Percentiles rank a stretch among this genome's conserved stretches.
Evolutionary conservation across 2,113 vertebrate species (phyloP).

Genomic region (Albula glossodonta): DNA sequence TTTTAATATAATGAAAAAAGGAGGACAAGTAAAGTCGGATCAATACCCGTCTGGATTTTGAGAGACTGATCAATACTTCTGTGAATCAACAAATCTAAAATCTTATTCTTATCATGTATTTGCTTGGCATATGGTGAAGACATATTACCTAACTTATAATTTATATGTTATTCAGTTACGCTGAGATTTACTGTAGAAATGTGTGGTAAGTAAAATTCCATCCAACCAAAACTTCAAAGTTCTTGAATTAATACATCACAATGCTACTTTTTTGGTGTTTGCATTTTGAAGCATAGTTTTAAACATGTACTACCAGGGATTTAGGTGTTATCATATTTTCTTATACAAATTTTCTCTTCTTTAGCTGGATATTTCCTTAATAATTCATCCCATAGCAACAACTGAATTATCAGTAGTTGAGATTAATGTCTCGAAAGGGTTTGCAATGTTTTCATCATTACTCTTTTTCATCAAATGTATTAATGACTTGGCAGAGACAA

Average conservation of each 20-base stretch:
- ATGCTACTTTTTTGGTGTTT: not conserved
- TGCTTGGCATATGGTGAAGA: not conserved
- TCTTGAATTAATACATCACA: not conserved
- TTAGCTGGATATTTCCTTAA: not conserved
- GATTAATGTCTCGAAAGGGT: no score
- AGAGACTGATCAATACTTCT: not conserved
- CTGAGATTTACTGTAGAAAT: not conserved
- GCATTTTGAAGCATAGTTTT: not conserved
- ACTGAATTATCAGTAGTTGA: not conserved
- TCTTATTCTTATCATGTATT: not conserved
- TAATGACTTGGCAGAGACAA: no score
- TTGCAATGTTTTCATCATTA: no score
- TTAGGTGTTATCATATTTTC: not conserved
- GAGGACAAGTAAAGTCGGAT: not conserved
- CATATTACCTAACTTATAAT: not conserved
- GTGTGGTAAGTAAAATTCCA: not conserved
- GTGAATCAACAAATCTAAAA: not conserved
- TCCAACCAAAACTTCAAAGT: not conserved
- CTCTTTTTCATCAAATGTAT: no score
- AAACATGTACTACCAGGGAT: not conserved
- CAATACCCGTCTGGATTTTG: slow-evolving; percentile 1
- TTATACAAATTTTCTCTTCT: not conserved
- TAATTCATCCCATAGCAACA: not conserved
- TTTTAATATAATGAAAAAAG: slow-evolving; percentile 5
- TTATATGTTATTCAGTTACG: not conserved